phyloP scores from a whole-genome alignment of 2,797 vertebrate species.

The Tangara arthus region DNA sequence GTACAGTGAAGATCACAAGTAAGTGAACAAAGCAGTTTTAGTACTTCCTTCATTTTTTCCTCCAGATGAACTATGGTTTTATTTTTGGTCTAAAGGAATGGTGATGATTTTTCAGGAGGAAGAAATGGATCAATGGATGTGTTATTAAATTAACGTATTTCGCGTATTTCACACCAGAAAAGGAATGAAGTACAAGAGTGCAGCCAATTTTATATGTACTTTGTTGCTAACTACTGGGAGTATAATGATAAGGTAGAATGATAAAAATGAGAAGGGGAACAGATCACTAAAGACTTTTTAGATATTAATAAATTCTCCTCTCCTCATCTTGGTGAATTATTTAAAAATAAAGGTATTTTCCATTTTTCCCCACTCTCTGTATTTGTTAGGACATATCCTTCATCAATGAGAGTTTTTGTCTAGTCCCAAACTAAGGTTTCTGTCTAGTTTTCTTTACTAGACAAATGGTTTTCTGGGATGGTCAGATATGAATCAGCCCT shows the following conservation, averaged over 20 bases:
- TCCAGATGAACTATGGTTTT: not conserved
- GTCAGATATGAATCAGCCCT: not conserved
- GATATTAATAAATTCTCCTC: not conserved
- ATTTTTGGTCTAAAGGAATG: not conserved
- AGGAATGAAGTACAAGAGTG: not conserved
- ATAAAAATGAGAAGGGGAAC: not conserved
- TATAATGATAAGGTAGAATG: not conserved
- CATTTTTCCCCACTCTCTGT: rapidly evolving
- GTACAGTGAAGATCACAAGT: not conserved
- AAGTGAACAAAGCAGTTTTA: not conserved
- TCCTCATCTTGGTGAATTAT: not conserved
- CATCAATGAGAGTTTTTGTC: not conserved
- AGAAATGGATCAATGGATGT: not conserved
- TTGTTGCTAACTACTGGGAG: not conserved
- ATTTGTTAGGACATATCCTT: not conserved
- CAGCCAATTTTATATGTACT: not conserved
- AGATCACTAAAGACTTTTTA: not conserved
- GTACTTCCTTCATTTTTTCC: not conserved
- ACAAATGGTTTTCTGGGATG: not conserved
- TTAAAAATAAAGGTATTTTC: not conserved
- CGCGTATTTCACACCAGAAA: not conserved
- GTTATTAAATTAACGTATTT: not conserved
- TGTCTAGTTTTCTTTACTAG: not conserved
- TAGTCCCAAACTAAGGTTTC: not conserved
- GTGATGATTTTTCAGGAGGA: not conserved